Evolutionary conservation across 1,140 invertebrate genomes (phyloP).

Genomic region (Pristionchus pacificus): DNA sequence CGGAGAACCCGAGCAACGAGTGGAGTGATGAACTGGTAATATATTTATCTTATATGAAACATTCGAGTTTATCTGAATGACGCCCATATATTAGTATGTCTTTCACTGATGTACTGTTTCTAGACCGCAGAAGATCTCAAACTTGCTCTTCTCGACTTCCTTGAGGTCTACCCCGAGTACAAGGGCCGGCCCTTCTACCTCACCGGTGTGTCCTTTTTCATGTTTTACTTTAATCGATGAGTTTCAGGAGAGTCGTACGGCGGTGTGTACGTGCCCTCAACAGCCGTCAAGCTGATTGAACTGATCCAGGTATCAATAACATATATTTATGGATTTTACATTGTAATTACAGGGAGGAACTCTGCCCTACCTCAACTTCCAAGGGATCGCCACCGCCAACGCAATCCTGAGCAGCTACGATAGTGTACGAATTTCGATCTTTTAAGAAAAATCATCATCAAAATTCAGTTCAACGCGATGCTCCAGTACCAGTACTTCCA

Average conservation of each 20-base stretch:
- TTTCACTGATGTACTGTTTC: no score
- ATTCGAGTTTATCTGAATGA: background rate
- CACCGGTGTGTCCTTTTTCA: constrained; percentile 39
- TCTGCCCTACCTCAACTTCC: constrained; percentile 35
- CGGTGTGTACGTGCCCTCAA: constrained; percentile 19
- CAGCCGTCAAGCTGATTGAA: constrained; percentile 22
- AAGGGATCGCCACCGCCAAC: constrained; percentile 49
- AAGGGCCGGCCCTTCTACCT: constrained; percentile 58
- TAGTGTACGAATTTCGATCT: no score
- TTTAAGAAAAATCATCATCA: no score
- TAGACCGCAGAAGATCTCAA: constrained; percentile 26
- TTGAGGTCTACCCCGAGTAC: constrained; percentile 63
- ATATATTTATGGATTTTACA: background rate
- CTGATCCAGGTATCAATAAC: background rate
- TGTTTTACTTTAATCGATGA: background rate
- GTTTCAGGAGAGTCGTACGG: constrained; percentile 61
- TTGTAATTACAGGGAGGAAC: constrained; percentile 26
- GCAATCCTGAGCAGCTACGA: no score
- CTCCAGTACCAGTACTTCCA: constrained; percentile 41
- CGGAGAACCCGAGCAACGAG: constrained; percentile 58
- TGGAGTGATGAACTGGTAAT: constrained; percentile 57
- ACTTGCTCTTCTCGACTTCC: constrained; percentile 54
- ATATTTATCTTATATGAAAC: background rate
- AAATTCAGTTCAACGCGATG: background rate
- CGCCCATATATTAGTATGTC: no score